Base-by-base conservation (phyloP, 2,113 vertebrate species). In the Callithrix jacchus region DNA sequence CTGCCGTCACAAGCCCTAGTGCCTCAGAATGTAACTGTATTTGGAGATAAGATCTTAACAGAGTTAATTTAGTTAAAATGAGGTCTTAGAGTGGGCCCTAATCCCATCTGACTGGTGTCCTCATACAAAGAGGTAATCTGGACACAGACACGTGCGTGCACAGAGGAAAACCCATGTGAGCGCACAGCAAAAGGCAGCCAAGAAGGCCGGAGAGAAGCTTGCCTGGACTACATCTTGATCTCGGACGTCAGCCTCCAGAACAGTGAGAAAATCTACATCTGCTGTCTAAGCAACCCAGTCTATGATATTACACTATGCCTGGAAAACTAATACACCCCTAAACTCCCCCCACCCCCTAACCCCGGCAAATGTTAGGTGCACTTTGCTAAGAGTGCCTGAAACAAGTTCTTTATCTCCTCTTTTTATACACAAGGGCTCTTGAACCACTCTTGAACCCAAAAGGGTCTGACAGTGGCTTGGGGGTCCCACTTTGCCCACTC, bases 341-440 rank as follows among this genome's bases (percentile, higher is more conserved):
- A 25, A 35, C 13, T 18, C 21, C 42, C 64, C 35, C 12, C 32
- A 10, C 23, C 45, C 40, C 11, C 21, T 9, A 5, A 82, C 13
- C 94, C 30, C 47, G 40, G 32, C 83, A 45, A 37, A 25, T 6
- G 27, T 13, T 10, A 68, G 40, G 58, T 42, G 76, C 6, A 42
- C 6, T 40, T 3, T 14, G 25, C 35, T 30, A 12, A 45, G 5
- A n/a, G 77, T 23, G 6, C 30, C 82, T 4, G 3, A 5, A 0
- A 14, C 49, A 25, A 42, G 13, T 11, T 35, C 32, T 20, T 58
- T 4, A 7, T 3, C 20, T 18, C 64, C 23, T 8, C 2, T 0
- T 52, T 80, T 25, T 25, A 42, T 5, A 13, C 42, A 27, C 54
- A 47, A 21, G 16, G 45, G 21, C 9, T 30, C 73, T 20, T 40